These are phyloP conservation scores for Halocynthia aurantium DNA, from an alignment of 23 tunicate species.

Conservation along the genomic window DNA sequence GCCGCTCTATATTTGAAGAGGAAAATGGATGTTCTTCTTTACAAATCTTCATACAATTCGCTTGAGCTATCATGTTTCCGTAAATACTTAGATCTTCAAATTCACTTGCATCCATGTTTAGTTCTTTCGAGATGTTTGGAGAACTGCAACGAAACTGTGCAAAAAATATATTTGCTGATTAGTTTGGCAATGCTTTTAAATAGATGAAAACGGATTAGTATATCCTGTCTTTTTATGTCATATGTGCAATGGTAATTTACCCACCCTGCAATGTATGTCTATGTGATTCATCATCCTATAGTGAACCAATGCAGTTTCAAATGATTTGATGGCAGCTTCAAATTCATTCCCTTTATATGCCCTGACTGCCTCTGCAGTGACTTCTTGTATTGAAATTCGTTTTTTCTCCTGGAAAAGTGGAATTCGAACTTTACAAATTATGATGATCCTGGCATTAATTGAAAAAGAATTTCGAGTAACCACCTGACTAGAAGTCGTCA, in stretches of 20 bases:
- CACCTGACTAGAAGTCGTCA: no score
- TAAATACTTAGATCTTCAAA: slow-evolving; percentile 24
- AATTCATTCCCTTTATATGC: slow-evolving; percentile 19
- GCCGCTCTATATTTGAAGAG: slow-evolving; percentile 5
- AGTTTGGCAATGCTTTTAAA: slow-evolving; percentile 14
- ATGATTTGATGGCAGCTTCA: slow-evolving; percentile 17
- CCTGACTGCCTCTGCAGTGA: slow-evolving; percentile 15
- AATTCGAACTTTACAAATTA: no score
- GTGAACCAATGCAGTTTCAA: slow-evolving; percentile 58
- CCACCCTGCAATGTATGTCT: neutral
- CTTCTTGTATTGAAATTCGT: slow-evolving; percentile 3
- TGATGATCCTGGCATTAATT: no score
- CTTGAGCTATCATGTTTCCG: slow-evolving; percentile 66
- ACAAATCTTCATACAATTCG: slow-evolving; percentile 61
- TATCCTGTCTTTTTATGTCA: no score
- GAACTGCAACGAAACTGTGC: slow-evolving; percentile 20
- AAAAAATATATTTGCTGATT: neutral
- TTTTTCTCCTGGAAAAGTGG: no score
- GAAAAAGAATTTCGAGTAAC: no score
- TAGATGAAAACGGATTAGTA: no score
- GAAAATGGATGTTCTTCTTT: slow-evolving; percentile 79
- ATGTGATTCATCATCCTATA: slow-evolving; percentile 35
- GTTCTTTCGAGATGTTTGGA: slow-evolving; percentile 30
- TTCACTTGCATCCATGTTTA: slow-evolving; percentile 30
- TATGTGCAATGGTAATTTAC: neutral